Evolutionary conservation across 1,140 invertebrate species (phyloP), one percentile per base, ranked within the genome.

Genomic region (Temnothorax nylanderi): DNA sequence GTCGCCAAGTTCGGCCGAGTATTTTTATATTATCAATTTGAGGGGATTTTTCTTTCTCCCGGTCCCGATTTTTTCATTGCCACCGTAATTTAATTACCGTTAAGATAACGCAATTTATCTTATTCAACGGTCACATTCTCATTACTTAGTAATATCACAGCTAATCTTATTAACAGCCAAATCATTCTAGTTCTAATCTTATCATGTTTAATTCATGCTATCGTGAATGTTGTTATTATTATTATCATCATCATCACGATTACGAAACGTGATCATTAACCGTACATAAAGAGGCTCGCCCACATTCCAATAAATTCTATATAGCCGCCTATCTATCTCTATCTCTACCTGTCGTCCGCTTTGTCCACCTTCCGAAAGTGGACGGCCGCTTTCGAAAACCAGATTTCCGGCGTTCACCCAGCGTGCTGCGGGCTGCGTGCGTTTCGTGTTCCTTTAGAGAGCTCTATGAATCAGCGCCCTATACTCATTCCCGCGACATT

Each of bases 401-500:
- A 62, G 80, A 75, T 74, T 75, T 60, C 18, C 54, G 69, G 54
- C 54, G 44, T 84, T n/a, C 21, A 54, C 16, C 58, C 62, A 16
- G 26, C 32, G 18, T 47, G 60, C 44, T 16, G 51, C 34, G 77
- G 26, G 32, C 54, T 18, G 69, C 26, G 41, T 84, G 69, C 26
- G 54, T 84, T 84, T 84, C 80, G 69, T 84, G 80, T 49, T 75
- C n/a, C 41, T 34, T 41, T 26, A 26, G 54, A 21, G 41, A 64
- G 21, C 34, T 21, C 84, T 67, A 78, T 77, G 84, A 85, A 85
- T 77, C 74, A 85, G 62, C 75, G 58, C 26, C 37, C 18, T 60
- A 47, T 60, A 47, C 84, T 51, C 47, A 60, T 77, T 78, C 84
- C 21, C 44, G 58, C 21, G 60, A 80, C 84, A 85, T 85, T 85